phyloP scores from a whole-genome alignment of 2,888 invertebrate genomes.

The Rotaria sp. region DNA sequence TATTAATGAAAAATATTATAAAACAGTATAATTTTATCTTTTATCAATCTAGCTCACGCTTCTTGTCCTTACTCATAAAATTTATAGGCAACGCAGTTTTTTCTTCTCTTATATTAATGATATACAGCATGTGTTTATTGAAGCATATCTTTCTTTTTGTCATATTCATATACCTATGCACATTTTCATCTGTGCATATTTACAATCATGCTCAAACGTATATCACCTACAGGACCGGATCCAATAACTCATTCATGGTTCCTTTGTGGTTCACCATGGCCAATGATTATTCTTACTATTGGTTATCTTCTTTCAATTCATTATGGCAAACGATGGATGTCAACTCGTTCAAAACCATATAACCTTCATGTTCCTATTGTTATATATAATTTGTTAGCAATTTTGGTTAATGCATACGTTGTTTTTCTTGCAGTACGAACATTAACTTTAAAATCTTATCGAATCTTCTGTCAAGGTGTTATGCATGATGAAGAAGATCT shows the following conservation, averaged over 20 bases:
- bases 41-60: too few relatives aligned
- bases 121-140: neutral
- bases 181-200: neutral
- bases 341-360: neutral
- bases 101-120: neutral
- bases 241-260: neutral
- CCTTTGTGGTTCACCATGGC: neutral
- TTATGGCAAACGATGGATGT: neutral
- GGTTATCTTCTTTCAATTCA: neutral
- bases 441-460: neutral
- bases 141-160: neutral
- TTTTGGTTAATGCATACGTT: neutral
- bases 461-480: conserved; percentile 11
- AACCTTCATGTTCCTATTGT: neutral
- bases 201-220: neutral
- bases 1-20: too few relatives aligned
- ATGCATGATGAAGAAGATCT: neutral
- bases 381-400: neutral
- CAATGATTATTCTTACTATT: neutral
- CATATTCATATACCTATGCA: neutral
- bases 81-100: neutral
- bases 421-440: neutral
- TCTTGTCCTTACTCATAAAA: neutral
- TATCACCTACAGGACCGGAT: neutral
- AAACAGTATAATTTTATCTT: too few relatives aligned